Base-by-base conservation (phyloP, 2,797 vertebrate species). In the Anabacerthia variegaticeps region DNA sequence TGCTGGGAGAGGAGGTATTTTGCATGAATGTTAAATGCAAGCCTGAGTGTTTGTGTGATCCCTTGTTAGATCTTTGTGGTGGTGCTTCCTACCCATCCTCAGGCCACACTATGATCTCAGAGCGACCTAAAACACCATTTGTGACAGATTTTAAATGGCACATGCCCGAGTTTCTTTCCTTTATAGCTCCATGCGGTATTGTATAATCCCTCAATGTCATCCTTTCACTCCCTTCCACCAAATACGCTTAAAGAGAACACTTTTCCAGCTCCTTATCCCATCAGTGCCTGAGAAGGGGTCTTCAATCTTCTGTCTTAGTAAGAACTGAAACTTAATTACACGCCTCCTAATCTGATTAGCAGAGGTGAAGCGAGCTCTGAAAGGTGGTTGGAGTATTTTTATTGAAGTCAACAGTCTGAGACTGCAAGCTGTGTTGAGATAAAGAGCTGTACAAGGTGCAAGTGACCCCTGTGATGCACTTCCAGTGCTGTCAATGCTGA, bases 271-370 rank as follows among this genome's bases (percentile, higher is more conserved):
- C 44, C 24, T 83, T 71, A 62, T 58, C 58, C 48, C 44, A 22
- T 55, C 37, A 48, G 0, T 68, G 27, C 27, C 77, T 83, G 34
- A 77, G 69, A 89, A 85, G 16, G 34, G 10, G 16, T n/a, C 48
- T 92, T 85, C 75, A 58, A 5, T 54, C 18, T 58, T 63, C 48
- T 85, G 12, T 48, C 5, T 84, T 72, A 62, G 41, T 41, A 71
- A 59, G 16, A 93, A 21, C 27, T 56, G 62, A 39, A 63, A 79
- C 30, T 76, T 76, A 68, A 74, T 92, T 65, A 85, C 36, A 77
- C 0, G 0, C 59, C 36, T 75, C 24, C 63, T 95, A 62, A 89
- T 82, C 83, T 65, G 52, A 79, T 72, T 65, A 94, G 56, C 28
- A 76, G 30, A 80, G 54, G 19, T 86, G 59, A 86, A 79, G 58